phyloP scores from a whole-genome alignment of 2,113 vertebrate genomes.

The Entomyzon cyanotis region DNA sequence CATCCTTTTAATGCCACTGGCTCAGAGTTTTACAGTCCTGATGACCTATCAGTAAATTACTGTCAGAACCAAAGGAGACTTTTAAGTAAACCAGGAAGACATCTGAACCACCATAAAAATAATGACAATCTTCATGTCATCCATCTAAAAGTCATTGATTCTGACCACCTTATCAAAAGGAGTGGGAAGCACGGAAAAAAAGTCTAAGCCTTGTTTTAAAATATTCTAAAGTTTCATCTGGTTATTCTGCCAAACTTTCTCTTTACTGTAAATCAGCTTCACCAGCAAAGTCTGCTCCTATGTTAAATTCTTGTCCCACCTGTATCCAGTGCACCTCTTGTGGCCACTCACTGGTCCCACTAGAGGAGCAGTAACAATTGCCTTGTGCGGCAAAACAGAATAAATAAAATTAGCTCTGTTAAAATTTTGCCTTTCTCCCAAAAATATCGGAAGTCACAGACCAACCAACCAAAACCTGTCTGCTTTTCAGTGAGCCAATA shows the following conservation, averaged over 20 bases:
- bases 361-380: neutral
- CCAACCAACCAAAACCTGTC: neutral
- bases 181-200: neutral
- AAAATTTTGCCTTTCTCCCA: neutral
- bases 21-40: neutral
- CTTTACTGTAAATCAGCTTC: neutral
- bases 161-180: neutral
- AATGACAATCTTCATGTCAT: neutral
- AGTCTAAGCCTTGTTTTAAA: neutral
- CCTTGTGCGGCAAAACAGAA: neutral
- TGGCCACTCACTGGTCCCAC: too few species aligned
- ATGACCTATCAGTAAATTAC: neutral
- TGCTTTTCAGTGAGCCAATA: neutral
- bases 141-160: neutral
- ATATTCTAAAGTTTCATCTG: neutral
- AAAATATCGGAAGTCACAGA: neutral
- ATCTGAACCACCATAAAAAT: neutral
- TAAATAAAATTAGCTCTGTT: neutral
- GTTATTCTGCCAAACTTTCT: neutral
- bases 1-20: neutral
- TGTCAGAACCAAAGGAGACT: neutral
- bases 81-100: neutral
- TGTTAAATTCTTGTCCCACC: neutral
- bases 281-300: neutral
- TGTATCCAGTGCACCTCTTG: neutral